Evolutionary conservation across 2,888 invertebrate species (phyloP).

Genomic region (Drosophila rubida): DNA sequence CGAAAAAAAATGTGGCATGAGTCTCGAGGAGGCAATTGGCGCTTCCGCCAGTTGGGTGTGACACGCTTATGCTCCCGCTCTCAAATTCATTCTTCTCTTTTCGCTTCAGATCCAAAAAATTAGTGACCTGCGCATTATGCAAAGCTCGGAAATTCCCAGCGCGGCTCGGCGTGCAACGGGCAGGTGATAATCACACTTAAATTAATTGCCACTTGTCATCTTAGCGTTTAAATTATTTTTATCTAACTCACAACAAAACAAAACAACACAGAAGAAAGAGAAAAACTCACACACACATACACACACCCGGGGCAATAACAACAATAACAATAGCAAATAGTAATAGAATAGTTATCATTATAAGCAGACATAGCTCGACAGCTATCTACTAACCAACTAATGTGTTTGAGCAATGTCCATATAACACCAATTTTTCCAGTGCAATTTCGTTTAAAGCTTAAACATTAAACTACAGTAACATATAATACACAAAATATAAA

Average conservation of each 20-base stretch:
- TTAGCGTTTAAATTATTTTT: slow-evolving; percentile 79
- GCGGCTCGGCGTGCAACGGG: slow-evolving; percentile 60
- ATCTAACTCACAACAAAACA: slow-evolving; percentile 57
- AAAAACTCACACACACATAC: slow-evolving; percentile 12
- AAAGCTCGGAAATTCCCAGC: slow-evolving; percentile 70
- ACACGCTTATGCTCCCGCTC: slow-evolving; percentile 59
- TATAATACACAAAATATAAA: slow-evolving; percentile 8
- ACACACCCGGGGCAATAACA: slow-evolving; percentile 14
- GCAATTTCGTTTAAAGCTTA: slow-evolving; percentile 65
- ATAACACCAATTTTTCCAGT: slow-evolving; percentile 41
- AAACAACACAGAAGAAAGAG: slow-evolving; percentile 2
- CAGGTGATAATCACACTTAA: slow-evolving; percentile 80
- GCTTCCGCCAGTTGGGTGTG: slow-evolving; percentile 33
- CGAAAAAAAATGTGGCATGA: neutral
- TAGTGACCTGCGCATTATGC: slow-evolving; percentile 61
- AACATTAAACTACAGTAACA: slow-evolving; percentile 38
- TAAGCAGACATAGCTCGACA: slow-evolving; percentile 23
- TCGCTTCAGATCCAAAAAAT: slow-evolving; percentile 71
- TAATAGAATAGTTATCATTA: slow-evolving; percentile 29
- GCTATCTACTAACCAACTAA: slow-evolving; percentile 48
- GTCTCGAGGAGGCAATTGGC: slow-evolving; percentile 18
- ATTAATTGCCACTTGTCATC: slow-evolving; percentile 81
- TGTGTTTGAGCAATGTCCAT: slow-evolving; percentile 48
- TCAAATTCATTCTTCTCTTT: slow-evolving; percentile 8
- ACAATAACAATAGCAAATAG: slow-evolving; percentile 21